Percentiles rank a stretch among this genome's conserved stretches.
Evolutionary conservation across 2,797 vertebrate genomes (phyloP).

Genomic region (Cyclopterus lumpus): DNA sequence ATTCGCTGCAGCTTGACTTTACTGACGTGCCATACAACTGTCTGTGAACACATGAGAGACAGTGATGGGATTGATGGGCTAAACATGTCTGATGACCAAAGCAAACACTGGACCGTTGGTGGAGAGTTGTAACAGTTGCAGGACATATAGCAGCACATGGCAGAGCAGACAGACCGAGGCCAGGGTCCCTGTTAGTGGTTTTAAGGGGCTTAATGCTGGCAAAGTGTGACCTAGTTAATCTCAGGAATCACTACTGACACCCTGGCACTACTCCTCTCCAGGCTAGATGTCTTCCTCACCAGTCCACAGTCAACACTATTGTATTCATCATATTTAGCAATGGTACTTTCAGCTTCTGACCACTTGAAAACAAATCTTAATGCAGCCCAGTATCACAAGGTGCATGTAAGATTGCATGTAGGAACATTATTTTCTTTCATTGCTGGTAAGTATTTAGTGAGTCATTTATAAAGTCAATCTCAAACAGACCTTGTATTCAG

Average conservation of each 20-base stretch:
- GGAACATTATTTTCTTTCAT: neutral
- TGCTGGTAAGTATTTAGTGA: neutral
- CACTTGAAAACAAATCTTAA: neutral
- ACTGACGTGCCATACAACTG: neutral
- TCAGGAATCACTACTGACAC: constrained; percentile 52
- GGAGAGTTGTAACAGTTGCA: constrained; percentile 20
- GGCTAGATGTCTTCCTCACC: constrained; percentile 5
- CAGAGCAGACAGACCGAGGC: constrained; percentile 13
- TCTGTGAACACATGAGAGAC: neutral
- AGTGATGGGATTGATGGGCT: neutral
- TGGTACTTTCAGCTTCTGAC: neutral
- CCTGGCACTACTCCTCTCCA: constrained; percentile 14
- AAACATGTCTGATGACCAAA: constrained; percentile 1
- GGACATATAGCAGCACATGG: constrained; percentile 18
- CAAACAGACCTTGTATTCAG: constrained; percentile 1
- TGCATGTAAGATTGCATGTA: neutral
- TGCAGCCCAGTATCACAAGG: neutral
- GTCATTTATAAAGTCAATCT: neutral
- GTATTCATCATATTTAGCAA: neutral
- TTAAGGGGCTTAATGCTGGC: constrained; percentile 51
- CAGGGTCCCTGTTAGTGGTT: constrained; percentile 46
- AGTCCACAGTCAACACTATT: neutral
- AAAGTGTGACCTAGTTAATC: constrained; percentile 57
- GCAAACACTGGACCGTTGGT: neutral
- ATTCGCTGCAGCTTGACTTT: neutral